Evolutionary conservation across 1,140 invertebrate species (phyloP).

Genomic region (Sitobion miscanthi): DNA sequence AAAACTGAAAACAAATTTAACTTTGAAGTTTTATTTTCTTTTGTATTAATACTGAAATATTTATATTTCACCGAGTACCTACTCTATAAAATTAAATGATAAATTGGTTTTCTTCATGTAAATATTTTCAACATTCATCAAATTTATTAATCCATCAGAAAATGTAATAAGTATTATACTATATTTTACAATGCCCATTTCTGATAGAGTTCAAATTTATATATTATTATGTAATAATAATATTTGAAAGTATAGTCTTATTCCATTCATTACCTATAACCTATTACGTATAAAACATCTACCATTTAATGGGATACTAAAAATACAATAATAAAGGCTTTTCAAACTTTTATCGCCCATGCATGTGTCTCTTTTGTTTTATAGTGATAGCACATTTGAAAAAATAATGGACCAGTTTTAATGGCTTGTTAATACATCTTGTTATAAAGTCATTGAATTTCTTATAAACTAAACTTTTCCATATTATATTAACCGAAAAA

Average conservation of each 20-base stretch:
- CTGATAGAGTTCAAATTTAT: not conserved
- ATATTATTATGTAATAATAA: not conserved
- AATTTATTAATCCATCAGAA: slow-evolving; percentile 30
- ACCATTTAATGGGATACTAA: not conserved
- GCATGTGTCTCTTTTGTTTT: not conserved
- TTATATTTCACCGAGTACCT: not conserved
- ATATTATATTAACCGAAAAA: not conserved
- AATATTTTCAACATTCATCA: not conserved
- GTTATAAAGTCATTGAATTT: slow-evolving; percentile 15
- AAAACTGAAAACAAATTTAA: slow-evolving; percentile 28
- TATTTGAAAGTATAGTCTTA: not conserved
- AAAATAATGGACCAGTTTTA: not conserved
- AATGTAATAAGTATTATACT: not conserved
- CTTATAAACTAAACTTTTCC: slow-evolving; percentile 1
- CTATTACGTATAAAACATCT: not conserved
- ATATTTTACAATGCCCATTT: not conserved
- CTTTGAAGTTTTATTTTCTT: slow-evolving; percentile 21
- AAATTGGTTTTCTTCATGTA: not conserved
- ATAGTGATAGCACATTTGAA: not conserved
- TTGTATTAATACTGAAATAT: slow-evolving; percentile 14
- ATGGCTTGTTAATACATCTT: slow-evolving; percentile 19
- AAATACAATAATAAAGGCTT: slow-evolving; percentile 1
- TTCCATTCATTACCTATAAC: not conserved
- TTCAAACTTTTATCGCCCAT: not conserved
- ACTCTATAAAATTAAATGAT: slow-evolving; percentile 1